phyloP scores from a whole-genome alignment of 2,113 vertebrate species.

The Microtus pennsylvanicus region DNA sequence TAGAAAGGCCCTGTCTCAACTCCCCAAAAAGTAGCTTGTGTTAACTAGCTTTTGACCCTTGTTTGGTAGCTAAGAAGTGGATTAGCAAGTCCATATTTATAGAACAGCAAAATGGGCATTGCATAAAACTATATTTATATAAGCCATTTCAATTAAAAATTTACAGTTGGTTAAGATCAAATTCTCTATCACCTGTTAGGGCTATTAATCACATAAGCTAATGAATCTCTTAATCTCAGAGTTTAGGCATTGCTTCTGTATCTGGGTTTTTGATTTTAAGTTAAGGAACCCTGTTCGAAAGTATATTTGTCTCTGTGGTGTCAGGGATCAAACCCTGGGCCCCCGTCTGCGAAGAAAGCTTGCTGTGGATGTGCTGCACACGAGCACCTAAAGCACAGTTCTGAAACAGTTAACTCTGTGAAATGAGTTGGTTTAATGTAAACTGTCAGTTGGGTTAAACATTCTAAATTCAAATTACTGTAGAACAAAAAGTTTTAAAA shows the following conservation, averaged over 20 bases:
- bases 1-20: too few species aligned
- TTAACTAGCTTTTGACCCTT: slow-evolving; percentile 17
- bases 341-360: neutral
- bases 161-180: neutral
- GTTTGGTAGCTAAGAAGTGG: slow-evolving; percentile 48
- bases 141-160: slow-evolving; percentile 43
- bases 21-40: neutral
- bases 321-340: neutral
- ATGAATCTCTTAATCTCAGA: neutral
- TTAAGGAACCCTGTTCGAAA: neutral
- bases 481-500: slow-evolving; percentile 27
- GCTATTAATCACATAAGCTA: neutral
- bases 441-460: neutral
- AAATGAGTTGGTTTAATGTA: slow-evolving; percentile 26
- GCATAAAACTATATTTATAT: slow-evolving; percentile 40
- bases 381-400: neutral
- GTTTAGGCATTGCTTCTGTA: neutral
- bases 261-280: neutral
- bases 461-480: slow-evolving; percentile 35
- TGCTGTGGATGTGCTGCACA: neutral
- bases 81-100: slow-evolving; percentile 25
- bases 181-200: neutral
- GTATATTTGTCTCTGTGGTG: neutral
- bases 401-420: slow-evolving; percentile 36
- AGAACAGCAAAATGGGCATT: neutral